phyloP scores from a whole-genome alignment of 2,113 vertebrate species.

The Anarrhichthys ocellatus region DNA sequence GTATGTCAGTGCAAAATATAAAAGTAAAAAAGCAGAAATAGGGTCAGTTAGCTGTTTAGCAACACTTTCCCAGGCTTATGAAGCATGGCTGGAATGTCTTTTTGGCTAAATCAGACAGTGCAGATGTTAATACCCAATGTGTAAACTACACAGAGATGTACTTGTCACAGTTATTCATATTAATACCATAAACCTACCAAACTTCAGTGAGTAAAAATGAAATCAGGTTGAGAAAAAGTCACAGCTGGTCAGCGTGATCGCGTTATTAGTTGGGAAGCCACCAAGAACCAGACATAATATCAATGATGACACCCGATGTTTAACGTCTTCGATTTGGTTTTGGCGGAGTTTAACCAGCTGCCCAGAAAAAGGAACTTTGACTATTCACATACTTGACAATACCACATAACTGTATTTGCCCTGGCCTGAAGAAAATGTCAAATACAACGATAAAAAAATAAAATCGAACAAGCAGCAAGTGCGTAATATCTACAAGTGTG shows the following conservation, averaged over 20 bases:
- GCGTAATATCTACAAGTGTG: constrained; percentile 21
- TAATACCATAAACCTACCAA: constrained; percentile 21
- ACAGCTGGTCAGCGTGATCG: not conserved
- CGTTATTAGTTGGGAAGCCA: not conserved
- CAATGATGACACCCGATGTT: not conserved
- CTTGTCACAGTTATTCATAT: constrained; percentile 30
- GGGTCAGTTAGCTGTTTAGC: not conserved
- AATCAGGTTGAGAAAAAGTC: not conserved
- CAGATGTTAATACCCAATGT: not conserved
- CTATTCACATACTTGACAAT: constrained; percentile 25
- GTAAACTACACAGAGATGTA: not conserved
- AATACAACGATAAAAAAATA: constrained; percentile 19
- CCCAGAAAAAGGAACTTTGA: not conserved
- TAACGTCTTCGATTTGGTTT: not conserved
- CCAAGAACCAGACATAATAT: not conserved
- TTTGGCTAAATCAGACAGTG: constrained; percentile 9
- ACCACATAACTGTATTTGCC: not conserved
- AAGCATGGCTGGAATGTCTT: constrained; percentile 28
- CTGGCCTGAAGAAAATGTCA: constrained; percentile 15
- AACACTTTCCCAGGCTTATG: constrained; percentile 3
- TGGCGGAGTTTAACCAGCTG: constrained; percentile 3
- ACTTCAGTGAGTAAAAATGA: not conserved
- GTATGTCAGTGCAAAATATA: not conserved
- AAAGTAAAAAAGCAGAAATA: not conserved
- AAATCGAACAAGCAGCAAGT: constrained; percentile 32